phyloP scores from a whole-genome alignment of 2,113 vertebrate species.

The Procavia capensis region DNA sequence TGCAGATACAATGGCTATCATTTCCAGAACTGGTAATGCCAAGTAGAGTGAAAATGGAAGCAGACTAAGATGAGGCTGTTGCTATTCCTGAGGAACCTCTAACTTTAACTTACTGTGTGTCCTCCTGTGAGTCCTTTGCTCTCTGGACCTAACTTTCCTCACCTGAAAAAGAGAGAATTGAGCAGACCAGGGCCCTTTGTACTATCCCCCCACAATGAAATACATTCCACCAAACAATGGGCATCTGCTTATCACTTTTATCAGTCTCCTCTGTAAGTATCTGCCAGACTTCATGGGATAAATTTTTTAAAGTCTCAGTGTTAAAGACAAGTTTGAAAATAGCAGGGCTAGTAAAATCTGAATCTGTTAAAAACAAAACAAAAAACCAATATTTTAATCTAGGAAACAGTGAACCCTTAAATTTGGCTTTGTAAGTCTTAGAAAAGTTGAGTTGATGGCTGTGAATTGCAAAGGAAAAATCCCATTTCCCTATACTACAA shows the following conservation, averaged over 20 bases:
- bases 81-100: not conserved
- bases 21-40: constrained; percentile 16
- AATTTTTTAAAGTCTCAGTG: not conserved
- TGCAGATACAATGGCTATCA: constrained; percentile 13
- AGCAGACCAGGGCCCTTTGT: constrained; percentile 18
- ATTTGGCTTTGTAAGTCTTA: not conserved
- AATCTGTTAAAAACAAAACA: not conserved
- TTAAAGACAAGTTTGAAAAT: constrained; percentile 11
- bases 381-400: not conserved
- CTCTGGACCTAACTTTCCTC: not conserved
- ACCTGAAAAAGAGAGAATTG: not conserved
- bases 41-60: constrained; percentile 25
- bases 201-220: constrained; percentile 9
- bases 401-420: constrained; percentile 19
- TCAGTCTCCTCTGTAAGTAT: not conserved
- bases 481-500: not conserved
- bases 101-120: not conserved
- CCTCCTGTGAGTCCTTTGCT: not conserved
- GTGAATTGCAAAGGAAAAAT: not conserved
- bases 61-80: not conserved
- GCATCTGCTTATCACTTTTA: not conserved
- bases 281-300: not conserved
- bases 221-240: not conserved
- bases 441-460: not conserved
- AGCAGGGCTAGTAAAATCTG: constrained; percentile 25